Evolutionary conservation across 2,888 invertebrate genomes (phyloP).

Genomic region (Lasioglossum zephyrum): DNA sequence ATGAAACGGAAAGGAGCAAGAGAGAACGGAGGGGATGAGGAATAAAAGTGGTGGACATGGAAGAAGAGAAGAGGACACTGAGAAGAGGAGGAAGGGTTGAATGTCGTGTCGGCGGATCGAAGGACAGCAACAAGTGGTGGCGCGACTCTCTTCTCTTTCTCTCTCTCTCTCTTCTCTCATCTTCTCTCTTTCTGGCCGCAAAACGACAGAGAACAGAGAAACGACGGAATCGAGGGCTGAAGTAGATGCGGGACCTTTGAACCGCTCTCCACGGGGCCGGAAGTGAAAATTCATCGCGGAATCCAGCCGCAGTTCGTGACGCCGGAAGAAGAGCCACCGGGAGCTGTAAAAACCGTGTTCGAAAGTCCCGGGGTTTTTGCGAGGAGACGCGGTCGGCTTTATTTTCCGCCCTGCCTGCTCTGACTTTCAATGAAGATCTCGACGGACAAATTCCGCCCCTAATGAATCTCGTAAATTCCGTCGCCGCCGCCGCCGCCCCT

Average conservation of each 20-base stretch:
- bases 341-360: slow-evolving; percentile 54
- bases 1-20: neutral
- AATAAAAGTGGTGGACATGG: slow-evolving; percentile 28
- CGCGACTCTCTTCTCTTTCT: slow-evolving; percentile 50
- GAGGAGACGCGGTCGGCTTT: slow-evolving; percentile 46
- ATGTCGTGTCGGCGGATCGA: slow-evolving; percentile 71
- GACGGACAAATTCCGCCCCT: slow-evolving; percentile 17
- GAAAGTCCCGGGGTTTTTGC: slow-evolving; percentile 51
- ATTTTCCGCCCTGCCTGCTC: slow-evolving; percentile 46
- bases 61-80: neutral
- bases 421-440: slow-evolving; percentile 52
- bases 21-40: neutral
- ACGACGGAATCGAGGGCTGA: slow-evolving; percentile 71
- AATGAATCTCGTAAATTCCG: slow-evolving; percentile 30
- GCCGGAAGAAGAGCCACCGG: slow-evolving; percentile 29
- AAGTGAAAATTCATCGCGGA: slow-evolving; percentile 69
- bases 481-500: neutral
- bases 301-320: slow-evolving; percentile 45
- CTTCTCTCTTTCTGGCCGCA: neutral
- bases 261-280: slow-evolving; percentile 64
- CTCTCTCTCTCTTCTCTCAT: neutral
- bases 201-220: slow-evolving; percentile 58
- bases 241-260: slow-evolving; percentile 77
- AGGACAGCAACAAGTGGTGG: slow-evolving; percentile 81
- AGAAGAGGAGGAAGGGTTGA: slow-evolving; percentile 25